Percentiles rank a stretch among this genome's conserved stretches.
phyloP scores from a whole-genome alignment of 2,113 vertebrate genomes.

The Fregetta grallaria region DNA sequence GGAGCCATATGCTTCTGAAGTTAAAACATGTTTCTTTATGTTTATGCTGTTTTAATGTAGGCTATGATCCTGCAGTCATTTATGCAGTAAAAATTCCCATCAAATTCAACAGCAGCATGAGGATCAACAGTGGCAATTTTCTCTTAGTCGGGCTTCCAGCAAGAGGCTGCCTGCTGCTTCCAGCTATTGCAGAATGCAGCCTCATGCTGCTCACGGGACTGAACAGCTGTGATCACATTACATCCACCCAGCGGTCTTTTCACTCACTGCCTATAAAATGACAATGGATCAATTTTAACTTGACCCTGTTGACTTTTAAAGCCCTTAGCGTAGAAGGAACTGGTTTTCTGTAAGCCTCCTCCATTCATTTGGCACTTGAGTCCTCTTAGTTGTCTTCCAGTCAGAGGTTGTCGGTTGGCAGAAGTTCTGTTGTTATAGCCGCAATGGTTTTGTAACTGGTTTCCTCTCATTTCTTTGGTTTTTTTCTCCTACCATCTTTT shows the following conservation, averaged over 20 bases:
- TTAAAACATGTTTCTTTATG: background rate
- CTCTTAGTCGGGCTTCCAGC: constrained; percentile 8
- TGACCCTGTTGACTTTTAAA: constrained; percentile 45
- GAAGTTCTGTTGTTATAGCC: background rate
- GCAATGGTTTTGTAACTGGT: background rate
- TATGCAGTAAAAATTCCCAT: constrained; percentile 18
- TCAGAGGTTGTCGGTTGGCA: background rate
- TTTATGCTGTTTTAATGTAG: constrained; percentile 11
- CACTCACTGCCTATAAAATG: constrained; percentile 16
- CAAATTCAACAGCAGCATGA: constrained; percentile 13
- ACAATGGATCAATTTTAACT: constrained; percentile 49
- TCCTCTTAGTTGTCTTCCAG: background rate
- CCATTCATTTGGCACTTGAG: background rate
- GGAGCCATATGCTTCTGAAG: constrained; percentile 6
- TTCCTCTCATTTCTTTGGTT: background rate
- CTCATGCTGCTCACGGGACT: background rate
- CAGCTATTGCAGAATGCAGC: background rate
- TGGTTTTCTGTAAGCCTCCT: background rate
- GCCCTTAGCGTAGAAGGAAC: background rate
- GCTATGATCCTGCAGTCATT: constrained; percentile 2
- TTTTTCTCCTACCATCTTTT: background rate
- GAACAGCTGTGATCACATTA: constrained; percentile 33
- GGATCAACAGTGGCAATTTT: constrained; percentile 29
- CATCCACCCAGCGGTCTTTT: background rate
- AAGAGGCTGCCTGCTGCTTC: constrained; percentile 31